phyloP scores from a whole-genome alignment of 1,140 invertebrate species.

The Drosophila kohkoa region DNA sequence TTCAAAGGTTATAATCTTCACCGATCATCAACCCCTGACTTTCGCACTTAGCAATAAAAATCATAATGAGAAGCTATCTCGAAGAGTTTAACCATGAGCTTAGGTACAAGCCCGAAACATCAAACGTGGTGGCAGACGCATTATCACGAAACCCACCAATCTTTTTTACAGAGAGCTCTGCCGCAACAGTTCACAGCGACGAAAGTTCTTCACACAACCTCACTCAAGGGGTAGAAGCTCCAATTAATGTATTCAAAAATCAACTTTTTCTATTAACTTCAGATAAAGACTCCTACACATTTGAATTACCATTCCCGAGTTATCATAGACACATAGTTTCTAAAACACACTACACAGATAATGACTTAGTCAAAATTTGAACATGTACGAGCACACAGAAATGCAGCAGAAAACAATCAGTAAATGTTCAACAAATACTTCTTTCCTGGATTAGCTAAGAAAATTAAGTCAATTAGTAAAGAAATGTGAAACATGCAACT shows the following conservation, averaged over 20 bases:
- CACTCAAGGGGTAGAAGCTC: slow-evolving; percentile 19
- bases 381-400: background rate
- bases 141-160: background rate
- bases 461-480: background rate
- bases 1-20: slow-evolving; percentile 61
- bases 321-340: slow-evolving; percentile 24
- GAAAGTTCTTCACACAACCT: slow-evolving; percentile 35
- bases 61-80: slow-evolving; percentile 33
- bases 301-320: background rate
- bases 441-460: background rate
- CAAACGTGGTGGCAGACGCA: slow-evolving; percentile 2
- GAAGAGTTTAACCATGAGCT: background rate
- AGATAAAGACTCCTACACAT: background rate
- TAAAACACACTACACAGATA: slow-evolving; percentile 1
- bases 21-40: slow-evolving; percentile 43
- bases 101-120: background rate
- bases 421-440: background rate
- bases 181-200: slow-evolving; percentile 17
- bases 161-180: background rate
- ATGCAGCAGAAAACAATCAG: background rate
- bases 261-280: background rate
- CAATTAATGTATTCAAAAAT: slow-evolving; percentile 18
- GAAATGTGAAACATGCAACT: background rate
- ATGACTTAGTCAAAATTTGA: slow-evolving; percentile 16
- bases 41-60: slow-evolving; percentile 84